Conservation (phyloP, 2,888 invertebrate genomes). For the Adineta ricciae region DNA sequence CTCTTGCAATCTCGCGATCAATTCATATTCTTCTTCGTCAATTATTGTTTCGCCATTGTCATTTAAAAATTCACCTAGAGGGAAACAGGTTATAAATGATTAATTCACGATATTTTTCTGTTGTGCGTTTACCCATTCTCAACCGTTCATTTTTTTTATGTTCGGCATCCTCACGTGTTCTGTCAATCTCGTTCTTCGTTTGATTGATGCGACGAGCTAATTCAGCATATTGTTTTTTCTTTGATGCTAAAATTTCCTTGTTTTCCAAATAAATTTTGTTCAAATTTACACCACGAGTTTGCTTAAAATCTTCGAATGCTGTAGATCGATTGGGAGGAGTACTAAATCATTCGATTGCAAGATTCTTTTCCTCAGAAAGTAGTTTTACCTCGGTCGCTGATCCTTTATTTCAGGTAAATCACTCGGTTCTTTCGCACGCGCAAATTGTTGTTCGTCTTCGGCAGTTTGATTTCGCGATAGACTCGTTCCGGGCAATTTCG, state of each 20-base stretch:
- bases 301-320: slow-evolving; percentile 50
- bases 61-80: slow-evolving; percentile 30
- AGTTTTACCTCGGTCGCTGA: neutral
- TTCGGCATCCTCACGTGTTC: slow-evolving; percentile 40
- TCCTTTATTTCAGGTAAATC: neutral
- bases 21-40: slow-evolving; percentile 47
- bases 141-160: slow-evolving; percentile 42
- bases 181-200: slow-evolving; percentile 46
- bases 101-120: neutral
- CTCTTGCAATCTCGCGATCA: slow-evolving; percentile 45
- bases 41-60: slow-evolving; percentile 50
- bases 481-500: neutral
- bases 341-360: slow-evolving; percentile 36
- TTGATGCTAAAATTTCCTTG: slow-evolving; percentile 45
- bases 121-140: slow-evolving; percentile 40
- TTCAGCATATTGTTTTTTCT: slow-evolving; percentile 46
- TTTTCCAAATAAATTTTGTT: slow-evolving; percentile 48
- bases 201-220: slow-evolving; percentile 45
- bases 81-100: neutral
- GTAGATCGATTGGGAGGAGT: slow-evolving; percentile 46
- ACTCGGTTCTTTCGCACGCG: neutral
- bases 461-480: neutral
- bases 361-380: neutral
- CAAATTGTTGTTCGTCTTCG: neutral
- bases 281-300: slow-evolving; percentile 46